Base-by-base conservation (phyloP, 2,113 vertebrate species). In the Vidua macroura region DNA sequence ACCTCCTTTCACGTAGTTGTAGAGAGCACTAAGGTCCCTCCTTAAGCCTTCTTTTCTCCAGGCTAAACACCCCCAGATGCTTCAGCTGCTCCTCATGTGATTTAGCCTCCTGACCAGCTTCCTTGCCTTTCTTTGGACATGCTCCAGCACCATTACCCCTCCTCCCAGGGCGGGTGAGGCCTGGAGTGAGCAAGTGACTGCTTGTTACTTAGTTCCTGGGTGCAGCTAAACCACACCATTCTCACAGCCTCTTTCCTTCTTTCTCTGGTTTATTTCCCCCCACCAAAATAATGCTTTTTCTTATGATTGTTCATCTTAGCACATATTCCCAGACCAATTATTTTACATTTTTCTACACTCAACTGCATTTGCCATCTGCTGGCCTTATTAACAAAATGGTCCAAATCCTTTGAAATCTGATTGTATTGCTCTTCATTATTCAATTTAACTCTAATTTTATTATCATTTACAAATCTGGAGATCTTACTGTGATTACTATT, bases 331-430 rank as follows among this genome's bases (percentile, higher is more conserved):
- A 55, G 86, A 63, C 21, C 70, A 63, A 83, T 86, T 85, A 72
- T 94, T 77, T 76, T 67, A 90, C 56, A 44, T 89, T 97, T 97
- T 96, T 80, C 82, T 92, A 5, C 33, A 28, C 53, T 66, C 76
- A 86, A 84, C 81, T 96, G 67, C 67, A 63, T 83, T 94, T 96
- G 59, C 92, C 95, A 95, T 97, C 97, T 98, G 95, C 13, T 51
- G 91, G 69, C 83, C 92, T 95, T 96, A 94, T 98, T 91, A 51
- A 55, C 86, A 91, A 97, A 94, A 93, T 96, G 79, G 94, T 90
- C 92, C 70, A 84, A 81, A 83, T 95, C 75, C 80, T 96, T 93
- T 87, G 70, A 93, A 96, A 96, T 93, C 79, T 78, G 78, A 89
- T 93, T 92, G 80, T 90, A 39, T 84, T 95, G 77, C 76, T 96